A percentile compares a stretch with the other conserved stretches of the same genome.
Evolutionary conservation across 2,113 vertebrate genomes (phyloP).

Genomic region (Vimba vimba): DNA sequence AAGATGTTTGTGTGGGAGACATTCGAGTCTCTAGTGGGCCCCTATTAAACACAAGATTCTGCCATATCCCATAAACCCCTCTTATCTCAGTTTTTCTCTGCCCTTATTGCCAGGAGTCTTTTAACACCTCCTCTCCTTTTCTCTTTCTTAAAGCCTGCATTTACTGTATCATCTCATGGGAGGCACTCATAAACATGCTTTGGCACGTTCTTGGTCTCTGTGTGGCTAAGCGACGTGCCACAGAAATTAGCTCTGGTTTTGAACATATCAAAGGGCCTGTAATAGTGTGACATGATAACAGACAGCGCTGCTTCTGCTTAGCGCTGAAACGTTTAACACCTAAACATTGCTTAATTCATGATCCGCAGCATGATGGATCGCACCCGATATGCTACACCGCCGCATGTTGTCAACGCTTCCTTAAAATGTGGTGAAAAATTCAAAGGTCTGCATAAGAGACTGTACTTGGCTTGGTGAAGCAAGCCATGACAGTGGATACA

Average conservation of each 20-base stretch:
- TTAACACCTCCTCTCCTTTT: conserved; percentile 22
- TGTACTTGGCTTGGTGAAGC: neutral
- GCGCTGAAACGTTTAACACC: conserved; percentile 36
- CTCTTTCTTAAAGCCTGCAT: conserved; percentile 28
- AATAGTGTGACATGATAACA: conserved; percentile 42
- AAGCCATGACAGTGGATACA: neutral
- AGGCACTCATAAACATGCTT: conserved; percentile 29
- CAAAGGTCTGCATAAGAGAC: neutral
- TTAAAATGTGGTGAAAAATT: conserved; percentile 29
- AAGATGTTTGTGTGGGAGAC: conserved; percentile 34
- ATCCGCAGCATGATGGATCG: conserved; percentile 26
- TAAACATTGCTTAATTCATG: conserved; percentile 40
- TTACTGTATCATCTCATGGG: conserved; percentile 20
- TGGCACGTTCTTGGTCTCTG: conserved; percentile 28
- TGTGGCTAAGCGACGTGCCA: conserved; percentile 41
- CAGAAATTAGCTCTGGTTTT: conserved; percentile 45
- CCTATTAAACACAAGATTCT: conserved; percentile 26
- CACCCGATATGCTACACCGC: conserved; percentile 10
- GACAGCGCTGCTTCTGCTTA: conserved; percentile 39
- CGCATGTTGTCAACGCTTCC: conserved; percentile 9
- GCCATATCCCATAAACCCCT: conserved; percentile 39
- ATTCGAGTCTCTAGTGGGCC: neutral
- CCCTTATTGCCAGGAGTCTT: conserved; percentile 17
- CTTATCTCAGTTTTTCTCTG: conserved; percentile 32
- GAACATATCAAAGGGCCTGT: conserved; percentile 41